These are phyloP conservation scores for Pseudorectes ferrugineus DNA, from an alignment of 2,113 vertebrate genomes.

Conservation along the genomic window DNA sequence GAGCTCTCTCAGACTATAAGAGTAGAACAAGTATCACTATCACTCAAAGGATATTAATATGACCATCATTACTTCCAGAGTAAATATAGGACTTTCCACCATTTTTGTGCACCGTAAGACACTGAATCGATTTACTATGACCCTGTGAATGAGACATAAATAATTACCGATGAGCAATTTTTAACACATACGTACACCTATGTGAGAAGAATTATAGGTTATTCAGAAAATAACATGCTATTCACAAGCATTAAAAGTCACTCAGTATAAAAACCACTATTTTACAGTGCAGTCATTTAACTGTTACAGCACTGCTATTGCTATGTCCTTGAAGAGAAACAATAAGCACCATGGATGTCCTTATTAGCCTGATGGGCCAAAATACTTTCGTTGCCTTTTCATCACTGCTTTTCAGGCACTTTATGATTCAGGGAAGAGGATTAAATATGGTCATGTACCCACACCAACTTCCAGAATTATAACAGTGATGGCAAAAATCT, in stretches of 20 bases:
- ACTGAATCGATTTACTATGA: conserved; percentile 95
- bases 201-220: background rate
- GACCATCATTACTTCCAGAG: conserved; percentile 93
- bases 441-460: background rate
- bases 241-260: background rate
- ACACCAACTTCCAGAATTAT: background rate
- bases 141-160: conserved; percentile 74
- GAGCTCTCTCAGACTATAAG: background rate
- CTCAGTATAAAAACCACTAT: background rate
- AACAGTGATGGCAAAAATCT: background rate
- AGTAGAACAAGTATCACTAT: background rate
- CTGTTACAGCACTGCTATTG: background rate
- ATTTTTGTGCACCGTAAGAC: conserved; percentile 84
- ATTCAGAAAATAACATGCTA: background rate
- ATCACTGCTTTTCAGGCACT: background rate
- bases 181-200: background rate
- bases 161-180: background rate
- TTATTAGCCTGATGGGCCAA: background rate
- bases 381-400: background rate
- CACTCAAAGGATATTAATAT: conserved; percentile 95
- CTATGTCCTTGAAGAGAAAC: background rate
- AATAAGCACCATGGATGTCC: background rate
- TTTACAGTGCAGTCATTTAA: background rate
- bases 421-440: background rate
- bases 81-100: conserved; percentile 85